A percentile compares a stretch with the other conserved stretches of the same genome.
Conservation (phyloP, 2,113 vertebrate genomes). For the Lynx canadensis region DNA sequence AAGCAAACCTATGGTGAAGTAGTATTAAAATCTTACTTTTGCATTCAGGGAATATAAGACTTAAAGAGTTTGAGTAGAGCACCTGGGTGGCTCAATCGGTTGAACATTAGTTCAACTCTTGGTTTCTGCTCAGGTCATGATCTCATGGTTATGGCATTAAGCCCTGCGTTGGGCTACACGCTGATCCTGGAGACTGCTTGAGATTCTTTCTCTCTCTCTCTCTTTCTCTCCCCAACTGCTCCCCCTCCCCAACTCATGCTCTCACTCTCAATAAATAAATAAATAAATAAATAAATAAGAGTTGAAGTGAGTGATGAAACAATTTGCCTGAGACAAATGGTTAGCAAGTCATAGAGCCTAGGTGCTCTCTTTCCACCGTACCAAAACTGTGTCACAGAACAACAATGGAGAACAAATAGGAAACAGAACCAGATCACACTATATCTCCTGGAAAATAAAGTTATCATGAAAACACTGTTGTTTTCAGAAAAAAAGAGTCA, state of each 20-base stretch:
- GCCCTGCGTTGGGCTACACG: no score
- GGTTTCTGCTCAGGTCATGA: no score
- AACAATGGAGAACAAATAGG: neutral
- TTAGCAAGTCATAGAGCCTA: neutral
- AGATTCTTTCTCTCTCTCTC: no score
- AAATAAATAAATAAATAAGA: no score
- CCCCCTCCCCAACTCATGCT: no score
- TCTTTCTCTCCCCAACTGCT: no score
- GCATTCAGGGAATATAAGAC: neutral
- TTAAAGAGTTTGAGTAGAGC: neutral
- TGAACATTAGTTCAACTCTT: no score
- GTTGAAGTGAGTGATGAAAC: neutral
- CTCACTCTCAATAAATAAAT: no score
- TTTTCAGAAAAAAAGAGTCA: neutral
- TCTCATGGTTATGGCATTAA: no score
- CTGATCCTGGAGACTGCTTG: no score
- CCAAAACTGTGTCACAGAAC: neutral
- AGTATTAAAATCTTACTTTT: neutral
- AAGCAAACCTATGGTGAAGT: neutral
- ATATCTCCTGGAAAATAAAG: neutral
- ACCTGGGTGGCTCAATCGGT: no score
- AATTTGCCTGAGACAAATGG: neutral
- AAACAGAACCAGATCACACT: neutral
- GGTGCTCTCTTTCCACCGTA: neutral
- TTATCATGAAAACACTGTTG: neutral